phyloP scores from a whole-genome alignment of 2,797 vertebrate genomes.

The Moxostoma hubbsi region DNA sequence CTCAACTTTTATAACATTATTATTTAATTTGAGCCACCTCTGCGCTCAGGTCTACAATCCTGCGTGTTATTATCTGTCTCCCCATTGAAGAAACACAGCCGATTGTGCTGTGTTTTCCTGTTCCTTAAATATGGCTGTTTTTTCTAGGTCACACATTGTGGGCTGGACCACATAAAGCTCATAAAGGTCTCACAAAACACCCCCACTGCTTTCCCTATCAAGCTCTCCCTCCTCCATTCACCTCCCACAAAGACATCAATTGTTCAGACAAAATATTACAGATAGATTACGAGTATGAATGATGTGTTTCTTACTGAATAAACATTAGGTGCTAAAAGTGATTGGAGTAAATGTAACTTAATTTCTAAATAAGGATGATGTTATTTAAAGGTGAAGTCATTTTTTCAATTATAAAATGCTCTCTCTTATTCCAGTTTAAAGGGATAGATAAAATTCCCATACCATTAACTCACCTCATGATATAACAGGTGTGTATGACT shows the following conservation, averaged over 20 bases:
- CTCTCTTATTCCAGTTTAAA: no score
- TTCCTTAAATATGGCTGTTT: slow-evolving; percentile 71
- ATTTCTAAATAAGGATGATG: background rate
- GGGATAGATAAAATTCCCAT: no score
- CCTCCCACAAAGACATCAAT: slow-evolving; percentile 25
- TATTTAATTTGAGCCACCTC: background rate
- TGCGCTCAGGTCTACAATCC: background rate
- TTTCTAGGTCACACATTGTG: slow-evolving; percentile 68
- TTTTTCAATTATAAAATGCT: no score
- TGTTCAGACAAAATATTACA: slow-evolving; percentile 30
- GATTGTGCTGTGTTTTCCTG: slow-evolving; percentile 69
- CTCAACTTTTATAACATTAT: background rate
- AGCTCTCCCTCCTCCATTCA: slow-evolving; percentile 35
- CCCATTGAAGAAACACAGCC: slow-evolving; percentile 55
- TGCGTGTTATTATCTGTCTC: slow-evolving; percentile 30
- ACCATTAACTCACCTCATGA: no score
- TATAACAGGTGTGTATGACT: no score
- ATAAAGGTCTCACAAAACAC: slow-evolving; percentile 40
- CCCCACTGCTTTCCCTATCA: slow-evolving; percentile 54
- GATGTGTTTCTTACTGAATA: background rate
- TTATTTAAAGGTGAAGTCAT: background rate
- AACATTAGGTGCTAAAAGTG: background rate
- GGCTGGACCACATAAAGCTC: slow-evolving; percentile 24
- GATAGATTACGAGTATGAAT: slow-evolving; percentile 19
- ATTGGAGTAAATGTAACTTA: background rate